A percentile compares a stretch with the other conserved stretches of the same genome.
phyloP scores from a whole-genome alignment of 2,888 invertebrate genomes.

The Linyphia triangularis region DNA sequence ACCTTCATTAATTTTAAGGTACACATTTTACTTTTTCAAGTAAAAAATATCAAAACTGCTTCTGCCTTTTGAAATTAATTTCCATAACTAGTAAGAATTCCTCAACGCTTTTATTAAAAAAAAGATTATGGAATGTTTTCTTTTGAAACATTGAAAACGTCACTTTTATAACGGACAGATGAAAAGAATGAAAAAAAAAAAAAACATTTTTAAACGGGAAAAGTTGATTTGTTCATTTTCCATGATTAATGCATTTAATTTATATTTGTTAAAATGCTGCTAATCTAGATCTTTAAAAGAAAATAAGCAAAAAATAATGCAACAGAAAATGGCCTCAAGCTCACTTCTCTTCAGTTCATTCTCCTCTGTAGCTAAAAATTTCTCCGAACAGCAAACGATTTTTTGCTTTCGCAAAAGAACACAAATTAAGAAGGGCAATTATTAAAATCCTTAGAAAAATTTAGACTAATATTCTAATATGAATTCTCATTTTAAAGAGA shows the following conservation, averaged over 20 bases:
- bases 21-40: not conserved
- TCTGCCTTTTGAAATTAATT: not conserved
- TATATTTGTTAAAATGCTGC: slow-evolving; percentile 23
- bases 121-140: not conserved
- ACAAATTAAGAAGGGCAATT: slow-evolving; percentile 57
- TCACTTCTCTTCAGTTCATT: not conserved
- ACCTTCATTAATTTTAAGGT: not conserved
- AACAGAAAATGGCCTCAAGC: not conserved
- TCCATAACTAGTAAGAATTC: not conserved
- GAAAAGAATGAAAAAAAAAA: not conserved
- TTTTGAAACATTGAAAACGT: not conserved
- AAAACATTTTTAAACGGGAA: not conserved
- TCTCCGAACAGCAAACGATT: slow-evolving; percentile 10
- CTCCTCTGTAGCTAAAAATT: not conserved
- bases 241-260: slow-evolving; percentile 59
- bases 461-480: slow-evolving; percentile 44
- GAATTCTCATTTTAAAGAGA: slow-evolving; percentile 44
- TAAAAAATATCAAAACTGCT: not conserved
- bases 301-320: not conserved
- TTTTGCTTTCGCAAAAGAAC: slow-evolving; percentile 11
- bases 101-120: not conserved
- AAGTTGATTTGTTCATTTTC: slow-evolving; percentile 61
- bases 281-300: not conserved
- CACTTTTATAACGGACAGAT: not conserved
- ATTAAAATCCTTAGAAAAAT: slow-evolving; percentile 38